Evolutionary conservation across 2,113 vertebrate genomes (phyloP), one percentile per base, ranked within the genome.

Genomic region (Melanostigma gelatinosum): DNA sequence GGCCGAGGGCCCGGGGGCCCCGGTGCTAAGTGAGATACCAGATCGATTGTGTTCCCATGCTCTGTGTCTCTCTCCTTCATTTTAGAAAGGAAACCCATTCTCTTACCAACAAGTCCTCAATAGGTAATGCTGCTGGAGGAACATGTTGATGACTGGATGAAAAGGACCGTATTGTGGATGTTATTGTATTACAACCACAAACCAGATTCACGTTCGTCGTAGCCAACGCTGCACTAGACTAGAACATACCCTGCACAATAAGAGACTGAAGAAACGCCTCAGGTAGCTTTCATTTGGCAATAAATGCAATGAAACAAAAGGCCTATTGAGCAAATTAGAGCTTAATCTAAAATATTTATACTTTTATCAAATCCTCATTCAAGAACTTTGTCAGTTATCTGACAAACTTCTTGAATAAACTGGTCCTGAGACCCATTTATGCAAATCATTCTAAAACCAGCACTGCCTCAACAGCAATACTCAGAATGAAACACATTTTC

Each of bases 11-110:
- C 86, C 52, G 75, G 87, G 88, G 93, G 92, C 91, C 88, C 93
- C 87, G 34, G 77, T 52, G 67, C 85, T 95, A 95, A 96, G 94
- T 92, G 93, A 94, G 94, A 95, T 93, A 90, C 90, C 95, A 96
- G 93, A 93, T 89, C 87, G 38, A 90, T 88, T 91, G 79, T 90
- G 84, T 94, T 95, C 94, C 90, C 93, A 94, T 92, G 88, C 85
- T 91, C 80, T 80, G 74, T 85, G 88, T 88, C 86, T 85, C 79
- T 83, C 83, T 86, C 85, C 88, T 87, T 87, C 68, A 74, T 91
- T 75, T 90, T 66, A 67, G 68, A 85, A 79, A 89, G 77, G 80
- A 89, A 92, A 85, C 58, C 84, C 83, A 91, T 91, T 89, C 91
- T 92, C 88, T 91, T 82, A 83, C 72, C 55, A 79, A 80, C 87